These are phyloP conservation scores for Mesochorus sp. DNA, from an alignment of 2,888 invertebrate species.

Conservation along the genomic window DNA sequence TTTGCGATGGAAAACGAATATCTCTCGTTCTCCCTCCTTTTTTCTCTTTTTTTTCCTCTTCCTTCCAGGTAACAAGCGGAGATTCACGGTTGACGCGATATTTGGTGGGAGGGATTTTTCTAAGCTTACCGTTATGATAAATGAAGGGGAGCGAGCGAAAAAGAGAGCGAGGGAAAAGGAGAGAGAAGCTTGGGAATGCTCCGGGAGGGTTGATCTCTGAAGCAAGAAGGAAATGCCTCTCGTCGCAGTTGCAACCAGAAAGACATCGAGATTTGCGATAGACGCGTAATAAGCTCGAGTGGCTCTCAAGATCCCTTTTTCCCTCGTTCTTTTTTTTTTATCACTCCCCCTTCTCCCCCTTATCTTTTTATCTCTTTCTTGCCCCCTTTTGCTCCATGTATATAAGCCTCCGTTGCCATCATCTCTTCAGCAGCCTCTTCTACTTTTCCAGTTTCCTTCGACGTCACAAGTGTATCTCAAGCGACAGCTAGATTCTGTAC, in stretches of 20 bases:
- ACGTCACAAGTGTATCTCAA: constrained; percentile 62
- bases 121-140: constrained; percentile 48
- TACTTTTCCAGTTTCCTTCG: constrained; percentile 25
- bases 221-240: constrained; percentile 40
- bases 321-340: constrained; percentile 19
- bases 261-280: constrained; percentile 59
- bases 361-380: constrained; percentile 47
- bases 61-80: background rate
- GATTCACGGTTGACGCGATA: constrained; percentile 33
- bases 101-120: constrained; percentile 22
- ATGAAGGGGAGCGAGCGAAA: constrained; percentile 33
- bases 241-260: constrained; percentile 10
- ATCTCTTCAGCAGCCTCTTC: constrained; percentile 54
- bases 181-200: constrained; percentile 17
- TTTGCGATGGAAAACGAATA: constrained; percentile 17
- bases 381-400: constrained; percentile 7
- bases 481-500: constrained; percentile 68
- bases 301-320: constrained; percentile 41
- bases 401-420: background rate
- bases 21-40: background rate
- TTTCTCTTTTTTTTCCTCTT: background rate
- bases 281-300: constrained; percentile 62
- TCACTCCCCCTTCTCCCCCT: constrained; percentile 22
- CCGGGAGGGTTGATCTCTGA: constrained; percentile 31
- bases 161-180: background rate